Evolutionary conservation across 2,888 invertebrate species (phyloP), one percentile per base, ranked within the genome.

Genomic region (Schrankia costaestrigalis): DNA sequence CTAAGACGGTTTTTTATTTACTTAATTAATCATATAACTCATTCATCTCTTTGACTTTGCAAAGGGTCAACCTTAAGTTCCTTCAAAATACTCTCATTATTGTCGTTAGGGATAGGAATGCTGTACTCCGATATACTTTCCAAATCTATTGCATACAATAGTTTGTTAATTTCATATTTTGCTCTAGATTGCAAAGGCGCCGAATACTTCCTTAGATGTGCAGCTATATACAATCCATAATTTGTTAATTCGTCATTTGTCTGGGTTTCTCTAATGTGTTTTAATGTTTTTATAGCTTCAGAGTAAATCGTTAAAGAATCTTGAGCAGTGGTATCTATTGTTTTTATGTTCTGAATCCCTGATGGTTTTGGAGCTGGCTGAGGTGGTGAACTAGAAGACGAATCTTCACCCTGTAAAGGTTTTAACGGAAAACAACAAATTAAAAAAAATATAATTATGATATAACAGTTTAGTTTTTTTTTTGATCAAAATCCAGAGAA

Each of bases 101-200:
- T 22, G 4, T 29, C 26, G 9, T 21, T 22, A 6, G 10, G 11
- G 4, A 26, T 26, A 2, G 26, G 8, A 10, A 18, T n/a, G 12
- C 10, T 26, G 3, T 17, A 22, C 11, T 32, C 14, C 5, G 26
- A 29, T n/a, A 33, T 14, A 12, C 27, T 33, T 23, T 39, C 26
- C 12, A 33, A 12, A 10, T 39, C 38, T 17, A 39, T 22, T 3
- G 22, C 29, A 4, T 39, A 39, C 7, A 39, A 30, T 29, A 39
- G 29, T 15, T 39, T 39, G 19, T 34, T 39, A n/a, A 39, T 39
- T 26, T 39, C 33, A 26, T 21, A 39, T 29, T 32, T 39, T 25
- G 38, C 38, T 17, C 21, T 24, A 7, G 32, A 29, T 18, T 39
- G 38, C 8, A 39, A 26, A n/a, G 15, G 13, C 10, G 38, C 28